phyloP scores from a whole-genome alignment of 2,888 invertebrate genomes.

The Hofmannophila pseudospretella region DNA sequence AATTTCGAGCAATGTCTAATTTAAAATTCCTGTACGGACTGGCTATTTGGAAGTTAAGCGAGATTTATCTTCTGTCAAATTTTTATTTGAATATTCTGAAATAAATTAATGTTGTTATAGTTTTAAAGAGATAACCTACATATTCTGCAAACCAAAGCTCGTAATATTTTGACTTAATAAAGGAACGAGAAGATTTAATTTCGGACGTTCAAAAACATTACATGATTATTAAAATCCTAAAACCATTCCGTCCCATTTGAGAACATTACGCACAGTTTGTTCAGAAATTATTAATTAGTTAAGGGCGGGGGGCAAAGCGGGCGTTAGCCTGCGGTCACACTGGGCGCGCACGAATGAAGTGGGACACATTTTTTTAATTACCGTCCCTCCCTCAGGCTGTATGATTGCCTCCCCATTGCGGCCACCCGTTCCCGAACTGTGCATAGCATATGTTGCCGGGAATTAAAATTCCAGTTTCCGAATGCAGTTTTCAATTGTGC shows the following conservation, averaged over 20 bases:
- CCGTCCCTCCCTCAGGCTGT: conserved; percentile 30
- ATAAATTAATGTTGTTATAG: no score
- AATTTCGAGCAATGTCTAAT: no score
- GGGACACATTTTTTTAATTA: conserved; percentile 75
- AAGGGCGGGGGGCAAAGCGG: conserved; percentile 27
- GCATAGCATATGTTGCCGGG: conserved; percentile 62
- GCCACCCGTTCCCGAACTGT: conserved; percentile 18
- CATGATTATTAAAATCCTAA: conserved; percentile 61
- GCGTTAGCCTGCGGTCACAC: conserved; percentile 39
- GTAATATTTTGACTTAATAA: no score
- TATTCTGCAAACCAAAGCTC: no score
- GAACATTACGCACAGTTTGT: conserved; percentile 17
- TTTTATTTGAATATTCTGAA: no score
- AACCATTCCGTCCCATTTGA: conserved; percentile 33
- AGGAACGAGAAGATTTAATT: conserved; percentile 15
- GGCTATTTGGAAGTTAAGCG: no score
- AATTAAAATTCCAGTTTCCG: conserved; percentile 67
- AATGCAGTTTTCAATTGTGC: conserved; percentile 56
- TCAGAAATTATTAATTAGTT: conserved; percentile 60
- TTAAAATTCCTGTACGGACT: no score
- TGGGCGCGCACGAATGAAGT: conserved; percentile 60
- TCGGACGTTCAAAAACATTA: conserved; percentile 21
- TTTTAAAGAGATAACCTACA: no score
- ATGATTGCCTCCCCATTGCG: conserved; percentile 18
- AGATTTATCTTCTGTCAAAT: no score